These are phyloP conservation scores for Ceratotherium simum DNA, from an alignment of 2,113 vertebrate genomes.

Conservation along the genomic window DNA sequence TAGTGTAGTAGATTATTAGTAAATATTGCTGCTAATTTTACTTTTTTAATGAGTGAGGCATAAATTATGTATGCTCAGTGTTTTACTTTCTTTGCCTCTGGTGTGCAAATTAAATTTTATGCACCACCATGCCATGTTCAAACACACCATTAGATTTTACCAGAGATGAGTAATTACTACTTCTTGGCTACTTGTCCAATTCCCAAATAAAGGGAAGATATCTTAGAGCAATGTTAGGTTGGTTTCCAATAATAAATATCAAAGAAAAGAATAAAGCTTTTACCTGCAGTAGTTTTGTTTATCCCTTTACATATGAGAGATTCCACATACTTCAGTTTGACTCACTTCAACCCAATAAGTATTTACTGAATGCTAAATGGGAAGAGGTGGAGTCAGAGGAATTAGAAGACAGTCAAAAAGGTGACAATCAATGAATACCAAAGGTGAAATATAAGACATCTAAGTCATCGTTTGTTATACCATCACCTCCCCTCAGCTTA, in stretches of 20 bases:
- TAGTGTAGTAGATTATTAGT: not conserved
- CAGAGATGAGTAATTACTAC: conserved; percentile 21
- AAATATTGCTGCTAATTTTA: not conserved
- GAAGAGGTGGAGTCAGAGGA: not conserved
- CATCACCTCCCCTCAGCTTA: not conserved
- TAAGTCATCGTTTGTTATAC: not conserved
- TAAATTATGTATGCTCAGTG: not conserved
- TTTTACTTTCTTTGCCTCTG: not conserved
- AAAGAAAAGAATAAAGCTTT: not conserved
- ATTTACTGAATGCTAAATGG: not conserved
- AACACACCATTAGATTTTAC: not conserved
- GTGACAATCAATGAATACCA: not conserved
- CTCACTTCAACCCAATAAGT: not conserved
- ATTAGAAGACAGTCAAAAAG: not conserved
- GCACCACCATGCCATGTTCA: not conserved
- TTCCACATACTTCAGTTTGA: not conserved
- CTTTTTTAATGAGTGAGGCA: not conserved
- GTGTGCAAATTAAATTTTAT: conserved; percentile 33
- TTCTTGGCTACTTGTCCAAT: not conserved
- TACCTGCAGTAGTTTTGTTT: not conserved
- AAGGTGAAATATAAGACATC: not conserved
- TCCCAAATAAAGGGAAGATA: not conserved
- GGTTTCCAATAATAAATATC: not conserved
- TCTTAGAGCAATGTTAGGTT: not conserved
- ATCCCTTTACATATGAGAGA: not conserved